Conservation (phyloP, 2,888 invertebrate genomes). For the Caenorhabditis sp. region DNA sequence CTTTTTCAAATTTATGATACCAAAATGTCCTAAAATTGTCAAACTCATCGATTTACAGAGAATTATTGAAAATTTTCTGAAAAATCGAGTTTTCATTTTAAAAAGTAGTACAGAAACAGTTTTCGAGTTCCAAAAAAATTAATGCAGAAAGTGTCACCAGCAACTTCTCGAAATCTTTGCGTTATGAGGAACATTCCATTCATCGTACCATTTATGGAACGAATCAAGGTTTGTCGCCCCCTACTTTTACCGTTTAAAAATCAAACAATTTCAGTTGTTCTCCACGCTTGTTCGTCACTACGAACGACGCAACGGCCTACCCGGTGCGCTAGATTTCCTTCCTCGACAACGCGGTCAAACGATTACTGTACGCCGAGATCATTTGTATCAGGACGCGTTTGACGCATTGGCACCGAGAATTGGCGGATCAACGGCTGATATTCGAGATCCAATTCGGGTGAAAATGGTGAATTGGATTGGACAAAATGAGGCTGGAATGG, state of each 20-base stretch:
- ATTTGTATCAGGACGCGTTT: slow-evolving; percentile 91
- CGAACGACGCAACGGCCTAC: not conserved
- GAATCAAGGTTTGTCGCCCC: slow-evolving; percentile 74
- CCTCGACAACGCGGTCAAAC: not conserved
- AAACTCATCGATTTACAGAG: no score
- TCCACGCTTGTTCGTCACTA: not conserved
- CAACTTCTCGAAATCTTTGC: slow-evolving; percentile 83
- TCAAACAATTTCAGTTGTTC: slow-evolving; percentile 1
- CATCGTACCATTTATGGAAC: slow-evolving; percentile 87
- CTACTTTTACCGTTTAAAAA: not conserved
- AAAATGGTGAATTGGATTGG: slow-evolving; percentile 82
- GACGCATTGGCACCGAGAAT: slow-evolving; percentile 81
- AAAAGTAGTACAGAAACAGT: no score
- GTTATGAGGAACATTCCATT: slow-evolving; percentile 92
- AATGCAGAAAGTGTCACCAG: slow-evolving; percentile 74
- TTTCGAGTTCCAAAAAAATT: not conserved
- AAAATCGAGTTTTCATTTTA: no score
- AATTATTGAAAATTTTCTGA: not conserved
- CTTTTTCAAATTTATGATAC: no score
- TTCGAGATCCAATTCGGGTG: slow-evolving; percentile 83
- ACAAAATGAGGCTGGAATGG: slow-evolving; percentile 92
- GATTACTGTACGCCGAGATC: slow-evolving; percentile 76
- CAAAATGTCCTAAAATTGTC: no score
- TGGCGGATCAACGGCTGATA: slow-evolving; percentile 73
- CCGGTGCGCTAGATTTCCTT: not conserved